phyloP scores from a whole-genome alignment of 1,140 invertebrate genomes.

The Laupala kohalensis region DNA sequence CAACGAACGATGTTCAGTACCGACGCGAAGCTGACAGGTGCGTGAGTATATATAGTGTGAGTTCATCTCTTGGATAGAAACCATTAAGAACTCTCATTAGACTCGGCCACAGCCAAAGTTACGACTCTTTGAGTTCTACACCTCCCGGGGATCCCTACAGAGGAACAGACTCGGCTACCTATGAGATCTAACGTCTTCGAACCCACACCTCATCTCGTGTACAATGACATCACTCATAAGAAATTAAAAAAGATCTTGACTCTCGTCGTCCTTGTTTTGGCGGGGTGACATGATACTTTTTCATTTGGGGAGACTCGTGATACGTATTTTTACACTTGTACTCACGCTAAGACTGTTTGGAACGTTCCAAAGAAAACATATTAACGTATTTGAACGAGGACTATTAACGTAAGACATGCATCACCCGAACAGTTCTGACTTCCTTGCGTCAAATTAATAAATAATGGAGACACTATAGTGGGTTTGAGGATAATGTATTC shows the following conservation, averaged over 20 bases:
- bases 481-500: constrained; percentile 13
- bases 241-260: neutral
- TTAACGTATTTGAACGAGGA: neutral
- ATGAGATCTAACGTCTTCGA: neutral
- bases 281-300: neutral
- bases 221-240: neutral
- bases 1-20: neutral
- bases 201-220: neutral
- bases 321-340: neutral
- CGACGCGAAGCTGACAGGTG: neutral
- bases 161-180: neutral
- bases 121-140: neutral
- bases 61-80: neutral
- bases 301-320: neutral
- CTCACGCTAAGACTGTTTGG: neutral
- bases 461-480: constrained; percentile 10
- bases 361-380: neutral
- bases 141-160: neutral
- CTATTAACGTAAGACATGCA: neutral
- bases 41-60: neutral
- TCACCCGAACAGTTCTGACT: too few relatives aligned
- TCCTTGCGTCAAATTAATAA: constrained; percentile 2
- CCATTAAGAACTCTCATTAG: neutral
- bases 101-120: neutral
- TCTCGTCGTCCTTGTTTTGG: neutral